Evolutionary conservation across 2,888 invertebrate genomes (phyloP), one percentile per base, ranked within the genome.

Genomic region (Caenorhabditis doughertyi): DNA sequence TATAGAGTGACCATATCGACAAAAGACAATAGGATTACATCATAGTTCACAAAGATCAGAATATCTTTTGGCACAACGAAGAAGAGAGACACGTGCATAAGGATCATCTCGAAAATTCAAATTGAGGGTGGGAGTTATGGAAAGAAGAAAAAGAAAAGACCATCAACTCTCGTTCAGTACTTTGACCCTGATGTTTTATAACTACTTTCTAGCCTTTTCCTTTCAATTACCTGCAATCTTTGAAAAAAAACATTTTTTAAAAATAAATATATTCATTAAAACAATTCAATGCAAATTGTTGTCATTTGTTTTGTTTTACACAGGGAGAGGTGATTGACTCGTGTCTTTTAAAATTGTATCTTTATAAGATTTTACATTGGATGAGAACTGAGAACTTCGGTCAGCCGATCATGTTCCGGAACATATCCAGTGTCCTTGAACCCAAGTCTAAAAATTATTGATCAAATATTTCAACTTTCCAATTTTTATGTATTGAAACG

Each of bases 371-470:
- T 53, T 68, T 42, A 76, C 60, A 68, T 68, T 25, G 86, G 87
- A 68, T 86, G 86, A 21, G 82, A 65, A 58, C 83, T 81, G 29
- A 87, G 71, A 27, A 87, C 81, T 67, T 87, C 87, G 0, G 83
- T 79, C 5, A 87, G 51, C 23, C 85, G 74, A 55, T 87, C 87
- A 67, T 84, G 81, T 62, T 87, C 86, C 35, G 84, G 80, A 4
- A 80, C 72, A 35, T 84, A 87, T 23, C 62, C 47, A 23, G 82
- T 73, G 25, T 84, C 84, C 25, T 58, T 67, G 53, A 81, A 74
- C 32, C 84, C 85, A 7, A 71, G 23, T 44, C 79, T 83, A 70
- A 56, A 73, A 64, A n/a, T 7, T 35, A 23, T n/a, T 25, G 16
- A 16, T 42, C 2, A 29, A 42, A 16, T 3, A 21, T 47, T 39